Evolutionary conservation across 2,113 vertebrate species (phyloP), one percentile per base, ranked within the genome.

Genomic region (Columbina picui): DNA sequence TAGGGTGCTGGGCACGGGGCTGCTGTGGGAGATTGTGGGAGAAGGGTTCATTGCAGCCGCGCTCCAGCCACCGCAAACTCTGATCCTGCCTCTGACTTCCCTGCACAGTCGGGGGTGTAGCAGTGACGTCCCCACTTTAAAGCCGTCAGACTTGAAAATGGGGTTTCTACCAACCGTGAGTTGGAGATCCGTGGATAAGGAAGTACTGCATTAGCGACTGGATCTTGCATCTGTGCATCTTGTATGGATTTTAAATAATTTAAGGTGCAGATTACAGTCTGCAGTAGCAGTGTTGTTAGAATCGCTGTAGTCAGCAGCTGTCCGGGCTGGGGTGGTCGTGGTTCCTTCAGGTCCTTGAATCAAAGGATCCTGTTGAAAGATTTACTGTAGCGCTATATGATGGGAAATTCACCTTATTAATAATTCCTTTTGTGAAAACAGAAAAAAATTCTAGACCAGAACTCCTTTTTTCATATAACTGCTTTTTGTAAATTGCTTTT

Each of bases 251-350:
- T 92, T 95, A 94, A 98, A 96, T 97, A 96, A 98, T 96, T 93
- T 57, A 97, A 43, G 1, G 32, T 91, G 63, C 84, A 80, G 92
- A 75, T 83, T 94, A 76, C 65, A 81, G 95, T 80, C 96, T 95
- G 94, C 94, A 87, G 91, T 60, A n/a, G 85, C 64, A 77, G 88
- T 70, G 18, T 38, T 96, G 92, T 92, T 93, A 94, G 88, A 91
- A 94, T 93, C 84, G 16, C 95, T 90, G 84, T 23, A 89, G 89
- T 94, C 96, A 97, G 98, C 96, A 97, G 97, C 94, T 95, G 96
- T 86, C 69, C 92, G 93, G 97, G 83, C 97, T 97, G 90, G 93
- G 94, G 90, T 89, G 78, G 87, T 93, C 57, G 14, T 50, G 78
- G 95, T 97, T 96, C 87, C 94, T 95, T 94, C 91, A 85, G 91